These are phyloP conservation scores for Beaufortia kweichowensis DNA, from an alignment of 2,113 vertebrate genomes.

Conservation along the genomic window DNA sequence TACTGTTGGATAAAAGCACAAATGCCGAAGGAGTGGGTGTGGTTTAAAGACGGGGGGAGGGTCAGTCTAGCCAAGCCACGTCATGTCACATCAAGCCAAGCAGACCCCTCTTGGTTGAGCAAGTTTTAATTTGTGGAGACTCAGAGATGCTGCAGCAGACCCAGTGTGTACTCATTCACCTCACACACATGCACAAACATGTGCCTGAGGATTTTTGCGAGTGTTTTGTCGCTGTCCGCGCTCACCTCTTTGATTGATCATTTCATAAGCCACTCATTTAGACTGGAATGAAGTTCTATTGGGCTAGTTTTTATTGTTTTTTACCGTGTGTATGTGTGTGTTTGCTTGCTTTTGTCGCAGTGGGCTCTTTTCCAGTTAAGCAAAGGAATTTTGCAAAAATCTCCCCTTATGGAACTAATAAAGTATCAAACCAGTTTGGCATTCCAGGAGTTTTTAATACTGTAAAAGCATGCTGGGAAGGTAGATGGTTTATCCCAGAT, in stretches of 20 bases:
- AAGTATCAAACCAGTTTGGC: conserved; percentile 22
- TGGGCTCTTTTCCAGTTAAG: conserved; percentile 26
- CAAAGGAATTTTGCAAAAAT: conserved; percentile 35
- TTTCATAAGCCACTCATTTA: conserved; percentile 52
- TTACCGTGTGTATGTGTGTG: conserved; percentile 1
- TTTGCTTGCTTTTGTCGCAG: conserved; percentile 26
- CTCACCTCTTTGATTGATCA: conserved; percentile 55
- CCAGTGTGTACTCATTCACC: conserved; percentile 59
- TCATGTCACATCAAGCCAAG: conserved; percentile 39
- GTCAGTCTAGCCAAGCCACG: conserved; percentile 37
- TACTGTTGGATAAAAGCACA: neutral
- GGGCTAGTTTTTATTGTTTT: neutral
- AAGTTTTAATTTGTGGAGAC: conserved; percentile 69
- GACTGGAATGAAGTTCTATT: conserved; percentile 37
- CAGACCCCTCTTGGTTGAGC: conserved; percentile 63
- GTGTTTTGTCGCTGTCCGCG: conserved; percentile 14
- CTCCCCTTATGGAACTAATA: conserved; percentile 38
- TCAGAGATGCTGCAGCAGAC: conserved; percentile 49
- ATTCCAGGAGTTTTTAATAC: conserved; percentile 19
- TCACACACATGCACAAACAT: conserved; percentile 27
- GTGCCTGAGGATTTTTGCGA: conserved; percentile 5
- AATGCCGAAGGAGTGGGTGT: conserved; percentile 1
- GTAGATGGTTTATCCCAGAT: neutral
- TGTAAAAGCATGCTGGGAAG: neutral
- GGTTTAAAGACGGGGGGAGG: conserved; percentile 11